Evolutionary conservation across 2,888 invertebrate genomes (phyloP), one percentile per base, ranked within the genome.

Genomic region (Synergus laeviventris): DNA sequence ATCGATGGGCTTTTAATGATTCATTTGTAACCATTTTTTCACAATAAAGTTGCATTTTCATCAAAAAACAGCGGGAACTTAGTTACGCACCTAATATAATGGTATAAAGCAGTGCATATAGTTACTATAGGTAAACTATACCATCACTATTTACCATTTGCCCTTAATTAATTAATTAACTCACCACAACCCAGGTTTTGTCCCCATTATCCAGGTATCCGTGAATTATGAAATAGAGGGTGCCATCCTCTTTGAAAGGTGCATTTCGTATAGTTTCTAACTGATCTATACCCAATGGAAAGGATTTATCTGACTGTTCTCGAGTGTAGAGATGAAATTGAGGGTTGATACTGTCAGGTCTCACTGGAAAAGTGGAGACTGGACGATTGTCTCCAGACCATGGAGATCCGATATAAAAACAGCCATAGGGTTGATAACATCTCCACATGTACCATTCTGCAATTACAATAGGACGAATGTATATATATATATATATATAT

Each of bases 201-300:
- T 94, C 93, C 1, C 97, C 97, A 61, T 95, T 94, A 88, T 98
- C 97, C 80, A 97, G 91, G 89, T 97, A 98, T 0, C 98, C 98
- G 87, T 98, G 98, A 1, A 96, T 93, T 79, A 98, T 93, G 78
- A 97, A 92, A 87, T 94, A 96, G 81, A 95, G 93, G 5, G 94
- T 94, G 12, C 94, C 94, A 31, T 90, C 89, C 42, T 90, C 91
- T 0, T 93, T 92, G 3, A 97, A 92, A 79, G 94, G 94, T 8
- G 95, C 92, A 42, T 92, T 91, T 62, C 90, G 91, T 64, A 96
- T 93, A 77, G 94, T 93, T 16, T 94, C 93, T 1, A 92, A 93
- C 85, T 95, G 93, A 83, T 95, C 94, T 54, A 96, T 93, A 85
- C 94, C 93, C 21, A 97, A 91, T 21, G 93, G 91, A 81, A 94